Conservation (phyloP, 2,888 invertebrate genomes). For the Tubiluchus corallicola region DNA sequence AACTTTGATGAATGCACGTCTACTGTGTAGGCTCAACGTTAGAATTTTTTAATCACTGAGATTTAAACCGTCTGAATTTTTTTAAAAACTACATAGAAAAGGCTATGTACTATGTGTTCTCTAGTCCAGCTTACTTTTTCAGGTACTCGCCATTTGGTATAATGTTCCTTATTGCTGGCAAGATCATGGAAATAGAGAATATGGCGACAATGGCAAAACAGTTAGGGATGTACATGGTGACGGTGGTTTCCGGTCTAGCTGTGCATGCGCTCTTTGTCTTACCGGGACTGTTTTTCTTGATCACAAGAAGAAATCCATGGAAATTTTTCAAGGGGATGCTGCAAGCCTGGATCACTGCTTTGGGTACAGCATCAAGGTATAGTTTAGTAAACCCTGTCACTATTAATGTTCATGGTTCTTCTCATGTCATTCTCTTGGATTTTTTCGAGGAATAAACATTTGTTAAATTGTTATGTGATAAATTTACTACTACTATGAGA, state of each 20-base stretch:
- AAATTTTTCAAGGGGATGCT: conserved; percentile 63
- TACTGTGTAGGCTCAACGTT: no score
- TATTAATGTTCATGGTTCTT: conserved; percentile 10
- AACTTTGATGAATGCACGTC: no score
- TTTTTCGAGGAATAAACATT: no score
- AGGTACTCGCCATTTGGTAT: conserved; percentile 62
- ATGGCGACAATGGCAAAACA: conserved; percentile 38
- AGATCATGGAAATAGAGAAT: conserved; percentile 49
- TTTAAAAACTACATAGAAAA: no score
- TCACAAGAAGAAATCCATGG: conserved; percentile 63
- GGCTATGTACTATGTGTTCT: no score
- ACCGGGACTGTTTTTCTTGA: conserved; percentile 60
- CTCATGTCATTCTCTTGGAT: no score
- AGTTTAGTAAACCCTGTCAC: conserved; percentile 24
- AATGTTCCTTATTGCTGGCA: conserved; percentile 62
- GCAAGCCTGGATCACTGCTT: conserved; percentile 65
- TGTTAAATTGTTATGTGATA: no score
- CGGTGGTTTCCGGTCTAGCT: conserved; percentile 58
- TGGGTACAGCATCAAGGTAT: conserved; percentile 79
- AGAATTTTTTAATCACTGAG: no score
- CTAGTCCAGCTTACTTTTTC: conserved; percentile 12
- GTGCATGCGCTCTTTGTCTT: conserved; percentile 65
- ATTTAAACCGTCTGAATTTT: no score
- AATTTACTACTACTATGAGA: no score
- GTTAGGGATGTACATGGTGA: conserved; percentile 42